These are phyloP conservation scores for Palythoa caribaeorum DNA, from an alignment of 92 coral and sea anemone genomes.

Conservation along the genomic window DNA sequence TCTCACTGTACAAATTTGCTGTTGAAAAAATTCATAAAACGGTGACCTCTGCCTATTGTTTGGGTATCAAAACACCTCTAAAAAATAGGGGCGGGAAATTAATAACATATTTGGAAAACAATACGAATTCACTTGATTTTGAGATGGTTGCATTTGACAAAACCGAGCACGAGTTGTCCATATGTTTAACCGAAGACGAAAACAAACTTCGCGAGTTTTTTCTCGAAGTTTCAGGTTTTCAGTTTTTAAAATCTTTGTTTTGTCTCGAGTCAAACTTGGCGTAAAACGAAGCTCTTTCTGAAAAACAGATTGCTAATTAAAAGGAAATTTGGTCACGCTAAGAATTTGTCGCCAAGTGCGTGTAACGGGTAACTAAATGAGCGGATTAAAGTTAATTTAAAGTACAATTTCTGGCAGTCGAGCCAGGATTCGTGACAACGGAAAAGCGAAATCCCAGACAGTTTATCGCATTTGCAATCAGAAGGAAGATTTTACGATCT, in stretches of 20 bases:
- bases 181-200: neutral
- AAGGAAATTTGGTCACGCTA: constrained; percentile 23
- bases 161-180: constrained; percentile 24
- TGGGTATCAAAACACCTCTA: constrained; percentile 1
- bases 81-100: constrained; percentile 1
- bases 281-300: neutral
- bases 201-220: neutral
- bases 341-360: constrained; percentile 6
- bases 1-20: neutral
- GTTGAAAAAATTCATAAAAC: neutral
- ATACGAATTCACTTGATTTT: neutral
- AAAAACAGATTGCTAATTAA: constrained; percentile 34
- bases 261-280: neutral
- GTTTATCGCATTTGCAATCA: constrained; percentile 25
- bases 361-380: constrained; percentile 30
- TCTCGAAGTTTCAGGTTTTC: neutral
- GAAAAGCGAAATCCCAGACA: constrained; percentile 1
- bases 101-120: constrained; percentile 12
- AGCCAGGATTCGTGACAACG: constrained; percentile 19
- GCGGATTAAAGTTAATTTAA: constrained; percentile 6
- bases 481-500: constrained; percentile 20
- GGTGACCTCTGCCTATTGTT: constrained; percentile 26
- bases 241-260: neutral
- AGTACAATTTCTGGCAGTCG: neutral
- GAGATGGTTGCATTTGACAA: neutral